Percentiles rank a stretch among this genome's conserved stretches.
Evolutionary conservation across 2,797 vertebrate genomes (phyloP).

Genomic region (Remorina albescens): DNA sequence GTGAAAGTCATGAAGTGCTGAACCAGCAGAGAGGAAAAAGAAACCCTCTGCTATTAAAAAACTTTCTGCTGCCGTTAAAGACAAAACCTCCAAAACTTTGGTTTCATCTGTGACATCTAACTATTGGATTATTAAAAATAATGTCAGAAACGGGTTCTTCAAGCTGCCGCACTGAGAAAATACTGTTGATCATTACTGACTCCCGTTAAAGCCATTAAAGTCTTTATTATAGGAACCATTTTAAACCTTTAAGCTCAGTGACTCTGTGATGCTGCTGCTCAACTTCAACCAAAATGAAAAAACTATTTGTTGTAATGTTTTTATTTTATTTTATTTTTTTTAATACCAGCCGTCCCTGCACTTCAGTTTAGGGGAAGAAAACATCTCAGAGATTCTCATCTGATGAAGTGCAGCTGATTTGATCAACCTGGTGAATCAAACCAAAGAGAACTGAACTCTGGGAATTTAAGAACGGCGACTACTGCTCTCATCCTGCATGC

Average conservation of each 20-base stretch:
- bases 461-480: conserved; percentile 10
- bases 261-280: too few relatives aligned
- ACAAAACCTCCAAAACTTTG: not conserved
- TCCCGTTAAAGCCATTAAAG: not conserved
- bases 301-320: too few relatives aligned
- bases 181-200: conserved; percentile 3
- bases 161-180: conserved; percentile 17
- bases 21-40: not conserved
- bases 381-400: too few relatives aligned
- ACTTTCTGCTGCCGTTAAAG: not conserved
- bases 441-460: too few relatives aligned
- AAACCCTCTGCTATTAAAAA: not conserved
- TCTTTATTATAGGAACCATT: too few relatives aligned
- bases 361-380: too few relatives aligned
- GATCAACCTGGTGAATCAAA: too few relatives aligned
- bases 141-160: not conserved
- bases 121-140: conserved; percentile 10
- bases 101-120: conserved; percentile 5
- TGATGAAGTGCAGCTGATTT: too few relatives aligned
- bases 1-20: not conserved
- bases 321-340: too few relatives aligned
- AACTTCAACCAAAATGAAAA: too few relatives aligned
- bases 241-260: too few relatives aligned
- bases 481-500: conserved; percentile 57
- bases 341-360: too few relatives aligned